Evolutionary conservation across 2,113 vertebrate genomes (phyloP), one percentile per base, ranked within the genome.

Genomic region (Labeo rohita): DNA sequence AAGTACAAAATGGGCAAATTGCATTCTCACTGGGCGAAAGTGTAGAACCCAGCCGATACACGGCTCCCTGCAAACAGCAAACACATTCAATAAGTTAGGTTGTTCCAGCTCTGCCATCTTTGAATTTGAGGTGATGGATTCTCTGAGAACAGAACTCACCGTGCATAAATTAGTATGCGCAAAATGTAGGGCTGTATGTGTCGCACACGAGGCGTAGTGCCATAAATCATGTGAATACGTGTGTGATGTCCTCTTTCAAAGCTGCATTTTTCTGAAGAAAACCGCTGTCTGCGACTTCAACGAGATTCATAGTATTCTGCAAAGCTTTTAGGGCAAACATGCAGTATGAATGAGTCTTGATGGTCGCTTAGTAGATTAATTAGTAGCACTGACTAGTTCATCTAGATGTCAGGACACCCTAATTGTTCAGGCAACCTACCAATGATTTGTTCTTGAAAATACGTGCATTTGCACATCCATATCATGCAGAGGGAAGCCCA

Each of bases 71-170:
- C 43, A 80, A 85, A 74, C 49, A 61, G n/a, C 83, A 63, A 54
- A 87, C 52, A 65, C 50, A 39, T 47, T 78, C 74, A 59, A 23
- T 73, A 85, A 82, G 34, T 63, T 63, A 74, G 78, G 28, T 83
- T 39, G 28, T 65, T 61, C 84, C 18, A 80, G 72, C 66, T 66
- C 83, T 74, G 18, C 8, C 50, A 34, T 68, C 52, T 50, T 54
- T 80, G 39, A 65, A 59, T 15, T 43, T 47, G 59, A 65, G 39
- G 12, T 65, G 78, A 80, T 65, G 59, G 12, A 80, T 80, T 65
- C 59, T 47, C 65, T n/a, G 10, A 80, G 43, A 80, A 65, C 39
- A 49, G 39, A 80, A 28, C 59, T 65, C 43, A 6, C 59, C 6
- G 8, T 65, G 59, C 13, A 9, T 34, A 80, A 47, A 80, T 80